A percentile compares a stretch with the other conserved stretches of the same genome.
Evolutionary conservation across 2,888 invertebrate genomes (phyloP).

Genomic region (Pteria penguin): DNA sequence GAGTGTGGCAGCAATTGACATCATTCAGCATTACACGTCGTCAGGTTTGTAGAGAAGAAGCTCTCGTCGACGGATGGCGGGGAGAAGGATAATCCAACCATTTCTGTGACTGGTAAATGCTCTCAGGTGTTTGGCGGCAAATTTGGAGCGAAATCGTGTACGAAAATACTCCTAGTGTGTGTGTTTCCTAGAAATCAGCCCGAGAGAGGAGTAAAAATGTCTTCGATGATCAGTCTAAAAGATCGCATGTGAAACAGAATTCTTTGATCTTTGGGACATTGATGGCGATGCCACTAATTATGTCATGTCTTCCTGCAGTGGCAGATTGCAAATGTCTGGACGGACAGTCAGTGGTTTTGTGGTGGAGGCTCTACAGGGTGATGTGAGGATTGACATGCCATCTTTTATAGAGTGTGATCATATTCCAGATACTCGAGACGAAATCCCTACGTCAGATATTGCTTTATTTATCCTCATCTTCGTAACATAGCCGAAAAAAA

Average conservation of each 20-base stretch:
- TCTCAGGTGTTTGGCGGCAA: neutral
- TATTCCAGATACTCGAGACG: neutral
- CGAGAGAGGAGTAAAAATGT: neutral
- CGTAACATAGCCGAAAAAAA: neutral
- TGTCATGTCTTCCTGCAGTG: constrained; percentile 18
- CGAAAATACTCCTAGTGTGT: constrained; percentile 21
- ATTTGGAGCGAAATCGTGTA: constrained; percentile 22
- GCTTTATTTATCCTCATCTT: constrained; percentile 19
- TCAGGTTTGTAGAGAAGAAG: no score
- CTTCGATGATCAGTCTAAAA: constrained; percentile 33
- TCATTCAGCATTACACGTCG: neutral
- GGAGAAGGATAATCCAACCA: neutral
- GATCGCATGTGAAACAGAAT: constrained; percentile 5
- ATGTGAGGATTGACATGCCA: constrained; percentile 6
- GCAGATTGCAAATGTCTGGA: neutral
- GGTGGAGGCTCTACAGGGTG: constrained; percentile 21
- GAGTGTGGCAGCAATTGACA: constrained; percentile 3
- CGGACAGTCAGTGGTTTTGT: neutral
- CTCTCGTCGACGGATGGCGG: no score
- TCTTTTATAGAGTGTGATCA: constrained; percentile 24
- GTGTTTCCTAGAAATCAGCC: neutral
- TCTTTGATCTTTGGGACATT: constrained; percentile 10
- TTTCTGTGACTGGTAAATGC: neutral
- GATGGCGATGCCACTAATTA: constrained; percentile 1
- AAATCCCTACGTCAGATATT: constrained; percentile 18